Percentiles rank a stretch among this genome's conserved stretches.
These are phyloP conservation scores for Platygyra sinensis DNA, from an alignment of 64 coral and sea anemone species.

Conservation along the genomic window DNA sequence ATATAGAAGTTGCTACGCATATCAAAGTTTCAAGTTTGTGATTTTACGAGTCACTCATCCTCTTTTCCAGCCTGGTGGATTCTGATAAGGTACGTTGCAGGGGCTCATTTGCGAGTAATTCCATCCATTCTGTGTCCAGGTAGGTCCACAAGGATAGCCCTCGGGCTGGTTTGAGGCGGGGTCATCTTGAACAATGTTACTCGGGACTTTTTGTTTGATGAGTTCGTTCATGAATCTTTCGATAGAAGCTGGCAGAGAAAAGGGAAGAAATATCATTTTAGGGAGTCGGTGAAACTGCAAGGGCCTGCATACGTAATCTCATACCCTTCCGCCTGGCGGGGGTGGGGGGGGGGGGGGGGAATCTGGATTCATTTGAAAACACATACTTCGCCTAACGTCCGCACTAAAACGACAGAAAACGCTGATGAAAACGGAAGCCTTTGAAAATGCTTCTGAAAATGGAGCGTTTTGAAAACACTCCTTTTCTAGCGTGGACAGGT, in stretches of 20 bases:
- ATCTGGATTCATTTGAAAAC: no score
- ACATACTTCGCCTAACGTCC: no score
- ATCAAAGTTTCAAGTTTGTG: not conserved
- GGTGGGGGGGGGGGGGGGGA: no score
- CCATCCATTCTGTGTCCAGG: slow-evolving; percentile 25
- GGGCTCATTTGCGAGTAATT: not conserved
- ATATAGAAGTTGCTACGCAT: not conserved
- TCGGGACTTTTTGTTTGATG: slow-evolving; percentile 12
- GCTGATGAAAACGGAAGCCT: no score
- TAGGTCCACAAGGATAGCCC: not conserved
- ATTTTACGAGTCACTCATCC: not conserved
- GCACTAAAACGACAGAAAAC: no score
- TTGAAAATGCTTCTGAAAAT: no score
- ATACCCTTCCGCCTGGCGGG: no score
- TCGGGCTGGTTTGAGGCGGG: not conserved
- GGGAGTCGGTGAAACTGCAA: no score
- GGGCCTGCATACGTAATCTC: no score
- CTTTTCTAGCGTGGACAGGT: no score
- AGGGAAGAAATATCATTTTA: no score
- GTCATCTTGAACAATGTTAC: slow-evolving; percentile 1
- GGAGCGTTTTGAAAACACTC: no score
- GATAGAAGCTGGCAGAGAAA: slow-evolving; percentile 8
- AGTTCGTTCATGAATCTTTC: slow-evolving; percentile 21
- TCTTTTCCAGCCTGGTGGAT: slow-evolving; percentile 25
- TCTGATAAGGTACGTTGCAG: slow-evolving; percentile 8